Base-by-base conservation (phyloP, 2,888 invertebrate genomes). In the Metalampra italica region DNA sequence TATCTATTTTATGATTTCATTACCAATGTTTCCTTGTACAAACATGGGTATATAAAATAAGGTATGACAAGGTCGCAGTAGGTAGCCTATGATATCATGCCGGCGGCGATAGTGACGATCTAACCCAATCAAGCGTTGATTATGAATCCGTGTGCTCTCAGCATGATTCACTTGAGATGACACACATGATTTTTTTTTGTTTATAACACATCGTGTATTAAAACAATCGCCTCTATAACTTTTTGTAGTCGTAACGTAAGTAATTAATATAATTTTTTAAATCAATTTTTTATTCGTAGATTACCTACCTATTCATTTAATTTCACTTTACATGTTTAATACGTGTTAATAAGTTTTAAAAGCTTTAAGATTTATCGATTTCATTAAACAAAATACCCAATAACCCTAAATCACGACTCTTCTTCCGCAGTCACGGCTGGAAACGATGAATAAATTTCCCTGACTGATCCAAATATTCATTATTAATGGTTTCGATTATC, bases 11-110 rank as follows among this genome's bases (percentile, higher is more conserved):
- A 39, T 39, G 39, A 39, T 39, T 39, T 39, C 39, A 14, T 39
- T 14, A 2, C 39, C 8, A 14, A 14, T 14, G 13, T 39, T 39
- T 39, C 14, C 9, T 3, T 37, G 7, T 37, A 44, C 42, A 38
- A 48, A 55, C 56, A 53, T 55, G 57, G 56, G 59, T 53, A 53
- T 56, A 52, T 54, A 56, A 49, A 57, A 64, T 58, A 72, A 74
- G 79, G 78, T 60, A 70, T 62, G 77, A 67, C 79, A 78, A 81
- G 79, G 82, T 68, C 76, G 64, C 49, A 53, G 63, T 68, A 60
- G 58, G 63, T 68, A 60, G 58, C 54, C 62, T 68, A 66, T 78
- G 76, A 78, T 74, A 75, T 77, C 76, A 78, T 66, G 51, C 59
- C 57, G 56, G 30, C 34, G 38, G 57, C 59, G 54, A 49, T 59